phyloP scores from a whole-genome alignment of 2,797 vertebrate genomes.

The Syncerus caffer region DNA sequence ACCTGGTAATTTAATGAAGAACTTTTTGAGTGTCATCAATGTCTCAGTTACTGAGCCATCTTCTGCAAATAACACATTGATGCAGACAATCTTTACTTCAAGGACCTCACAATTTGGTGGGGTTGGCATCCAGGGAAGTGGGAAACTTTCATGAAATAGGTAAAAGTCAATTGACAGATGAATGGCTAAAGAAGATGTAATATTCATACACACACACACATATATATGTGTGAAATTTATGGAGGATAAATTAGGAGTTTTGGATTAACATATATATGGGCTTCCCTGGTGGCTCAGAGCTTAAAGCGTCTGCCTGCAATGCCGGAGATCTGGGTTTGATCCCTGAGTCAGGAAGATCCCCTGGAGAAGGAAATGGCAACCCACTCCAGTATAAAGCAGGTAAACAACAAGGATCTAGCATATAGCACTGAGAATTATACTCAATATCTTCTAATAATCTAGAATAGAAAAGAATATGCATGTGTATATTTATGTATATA shows the following conservation, averaged over 20 bases:
- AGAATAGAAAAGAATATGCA: background rate
- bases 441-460: background rate
- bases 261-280: background rate
- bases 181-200: background rate
- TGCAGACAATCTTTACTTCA: background rate
- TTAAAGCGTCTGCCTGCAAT: too few species aligned
- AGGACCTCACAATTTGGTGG: background rate
- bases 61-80: background rate
- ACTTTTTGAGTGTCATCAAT: background rate
- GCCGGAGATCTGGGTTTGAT: too few species aligned
- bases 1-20: background rate
- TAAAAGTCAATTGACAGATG: background rate
- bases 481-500: background rate
- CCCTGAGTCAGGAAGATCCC: too few species aligned
- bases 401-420: background rate
- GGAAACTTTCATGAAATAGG: background rate
- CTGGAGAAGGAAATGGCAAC: too few species aligned
- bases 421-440: background rate
- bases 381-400: background rate
- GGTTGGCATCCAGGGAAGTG: background rate
- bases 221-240: background rate
- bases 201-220: rapidly evolving
- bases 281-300: too few species aligned
- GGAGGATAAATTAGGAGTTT: background rate
- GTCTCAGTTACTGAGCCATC: background rate